phyloP scores from a whole-genome alignment of 2,888 invertebrate genomes.

The Tubulanus polymorphus region DNA sequence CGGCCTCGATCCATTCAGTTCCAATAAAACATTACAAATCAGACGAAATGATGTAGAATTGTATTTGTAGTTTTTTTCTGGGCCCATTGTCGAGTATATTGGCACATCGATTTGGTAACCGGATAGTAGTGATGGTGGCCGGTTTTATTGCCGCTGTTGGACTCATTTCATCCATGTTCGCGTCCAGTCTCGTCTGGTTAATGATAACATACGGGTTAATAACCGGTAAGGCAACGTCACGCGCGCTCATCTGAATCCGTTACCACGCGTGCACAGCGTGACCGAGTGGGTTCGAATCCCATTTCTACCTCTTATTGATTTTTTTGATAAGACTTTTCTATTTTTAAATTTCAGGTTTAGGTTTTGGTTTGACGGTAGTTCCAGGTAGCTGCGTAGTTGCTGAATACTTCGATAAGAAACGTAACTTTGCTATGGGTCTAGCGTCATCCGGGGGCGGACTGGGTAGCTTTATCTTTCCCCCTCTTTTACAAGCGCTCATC shows the following conservation, averaged over 20 bases:
- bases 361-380: background rate
- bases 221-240: background rate
- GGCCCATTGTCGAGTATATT: background rate
- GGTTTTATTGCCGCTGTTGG: background rate
- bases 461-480: slow-evolving; percentile 1
- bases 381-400: background rate
- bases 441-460: slow-evolving; percentile 1
- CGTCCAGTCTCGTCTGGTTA: background rate
- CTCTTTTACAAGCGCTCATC: background rate
- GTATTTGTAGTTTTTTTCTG: background rate
- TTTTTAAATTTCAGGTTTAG: background rate
- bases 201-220: background rate
- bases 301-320: too few relatives aligned
- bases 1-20: too few relatives aligned
- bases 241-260: too few relatives aligned
- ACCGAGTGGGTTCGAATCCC: too few relatives aligned
- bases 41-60: too few relatives aligned
- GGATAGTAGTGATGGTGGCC: background rate
- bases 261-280: too few relatives aligned
- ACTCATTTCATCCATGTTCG: background rate
- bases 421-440: background rate
- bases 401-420: background rate
- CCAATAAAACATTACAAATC: too few relatives aligned
- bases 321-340: too few relatives aligned
- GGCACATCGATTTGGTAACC: background rate